Evolutionary conservation across 2,113 vertebrate genomes (phyloP), one percentile per base, ranked within the genome.

Genomic region (Siphamia tubifer): DNA sequence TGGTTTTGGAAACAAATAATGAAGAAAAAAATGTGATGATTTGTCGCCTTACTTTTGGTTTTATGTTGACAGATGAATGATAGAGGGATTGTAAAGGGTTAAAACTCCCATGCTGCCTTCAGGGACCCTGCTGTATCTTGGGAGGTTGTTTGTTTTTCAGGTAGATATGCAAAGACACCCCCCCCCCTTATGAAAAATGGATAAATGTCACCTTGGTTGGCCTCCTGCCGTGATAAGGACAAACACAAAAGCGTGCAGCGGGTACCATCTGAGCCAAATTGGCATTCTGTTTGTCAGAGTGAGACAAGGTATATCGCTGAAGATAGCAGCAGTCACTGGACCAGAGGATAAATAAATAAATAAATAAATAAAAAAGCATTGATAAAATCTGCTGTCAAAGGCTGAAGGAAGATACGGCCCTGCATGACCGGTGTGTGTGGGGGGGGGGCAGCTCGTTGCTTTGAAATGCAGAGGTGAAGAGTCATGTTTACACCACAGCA

Each of bases 181-280:
- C 72, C 58, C 44, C 42, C 34, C 48, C 72, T 87, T 62, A 81
- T 73, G 60, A 84, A 82, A 89, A 85, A 82, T 89, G 25, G 63
- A 88, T 84, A 85, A 85, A 88, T 82, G 83, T 87, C 88, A 88
- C 28, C 24, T 56, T 4, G 35, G 48, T 68, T n/a, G 69, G 69
- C 68, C 73, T 80, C 74, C 1, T 6, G 34, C 32, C 13, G 43
- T 1, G 57, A 87, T 70, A 48, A 82, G 58, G 76, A 85, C 73
- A 64, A 54, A 84, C 34, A 71, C 42, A 80, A 6, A 79, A 76
- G 47, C 54, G 35, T 42, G 53, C 43, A 21, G 42, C 36, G 42
- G 17, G 7, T 9, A 25, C 43, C 3, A 21, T 11, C 31, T 6
- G 4, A 27, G 65, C 72, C 49, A 54, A 60, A 65, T 58, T 34